phyloP scores from a whole-genome alignment of 2,113 vertebrate genomes.

The Limnothrissa miodon region DNA sequence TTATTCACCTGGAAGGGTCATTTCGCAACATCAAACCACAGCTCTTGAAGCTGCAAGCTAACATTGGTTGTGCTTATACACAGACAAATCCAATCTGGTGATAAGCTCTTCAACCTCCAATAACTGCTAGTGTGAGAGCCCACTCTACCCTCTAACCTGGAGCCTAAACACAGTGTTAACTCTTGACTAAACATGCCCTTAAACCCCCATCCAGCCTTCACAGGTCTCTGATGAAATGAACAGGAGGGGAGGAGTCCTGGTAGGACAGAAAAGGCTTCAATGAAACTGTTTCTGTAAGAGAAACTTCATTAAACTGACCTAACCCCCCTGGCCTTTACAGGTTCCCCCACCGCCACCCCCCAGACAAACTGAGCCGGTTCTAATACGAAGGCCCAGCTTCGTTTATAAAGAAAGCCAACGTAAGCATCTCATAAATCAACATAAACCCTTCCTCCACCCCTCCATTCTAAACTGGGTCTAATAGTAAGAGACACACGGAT shows the following conservation, averaged over 20 bases:
- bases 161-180: constrained; percentile 40
- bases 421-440: constrained; percentile 62
- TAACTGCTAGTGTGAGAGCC: too few species aligned
- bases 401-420: constrained; percentile 79
- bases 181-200: not conserved
- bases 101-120: too few species aligned
- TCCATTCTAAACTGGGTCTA: not conserved
- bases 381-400: constrained; percentile 63
- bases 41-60: too few species aligned
- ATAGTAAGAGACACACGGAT: not conserved
- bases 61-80: too few species aligned
- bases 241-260: too few species aligned
- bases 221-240: too few species aligned
- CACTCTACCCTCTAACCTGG: constrained; percentile 8
- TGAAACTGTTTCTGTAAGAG: too few species aligned
- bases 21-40: too few species aligned
- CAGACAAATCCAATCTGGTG: too few species aligned
- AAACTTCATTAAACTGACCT: constrained; percentile 19
- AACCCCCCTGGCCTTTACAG: constrained; percentile 61
- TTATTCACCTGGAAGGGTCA: too few species aligned
- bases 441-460: not conserved
- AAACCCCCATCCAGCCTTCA: not conserved
- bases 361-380: constrained; percentile 68
- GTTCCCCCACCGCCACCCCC: constrained; percentile 70
- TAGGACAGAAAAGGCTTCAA: too few species aligned